Percentiles rank a stretch among this genome's conserved stretches.
Conservation (phyloP, 2,113 vertebrate species). For the Halichoeres trimaculatus region DNA sequence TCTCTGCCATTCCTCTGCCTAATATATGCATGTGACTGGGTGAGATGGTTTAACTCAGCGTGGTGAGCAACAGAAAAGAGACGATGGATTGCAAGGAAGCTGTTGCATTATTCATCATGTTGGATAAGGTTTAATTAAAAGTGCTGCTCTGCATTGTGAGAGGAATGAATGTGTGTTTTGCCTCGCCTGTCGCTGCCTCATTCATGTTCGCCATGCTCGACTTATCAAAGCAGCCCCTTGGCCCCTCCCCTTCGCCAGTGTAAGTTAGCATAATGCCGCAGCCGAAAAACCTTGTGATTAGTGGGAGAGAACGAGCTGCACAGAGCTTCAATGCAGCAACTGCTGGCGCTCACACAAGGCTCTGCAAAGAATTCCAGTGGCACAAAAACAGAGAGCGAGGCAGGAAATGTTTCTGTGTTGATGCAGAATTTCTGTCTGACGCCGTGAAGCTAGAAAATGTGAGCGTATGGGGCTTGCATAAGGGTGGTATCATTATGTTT, state of each 20-base stretch:
- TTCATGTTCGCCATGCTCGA: conserved; percentile 92
- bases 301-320: conserved; percentile 39
- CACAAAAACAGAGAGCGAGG: conserved; percentile 21
- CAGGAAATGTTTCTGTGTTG: conserved; percentile 34
- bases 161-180: conserved; percentile 95
- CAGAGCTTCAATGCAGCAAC: conserved; percentile 43
- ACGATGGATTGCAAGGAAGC: conserved; percentile 84
- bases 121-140: conserved; percentile 99
- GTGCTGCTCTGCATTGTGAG: conserved; percentile 91
- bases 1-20: conserved; percentile 55
- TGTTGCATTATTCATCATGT: conserved; percentile 93
- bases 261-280: conserved; percentile 89
- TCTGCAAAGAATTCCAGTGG: conserved; percentile 45
- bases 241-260: conserved; percentile 67
- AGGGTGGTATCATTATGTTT: neutral
- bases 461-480: conserved; percentile 4
- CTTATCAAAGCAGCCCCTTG: conserved; percentile 90
- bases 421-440: neutral
- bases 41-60: conserved; percentile 67
- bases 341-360: conserved; percentile 22
- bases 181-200: conserved; percentile 92
- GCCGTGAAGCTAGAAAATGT: neutral
- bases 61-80: conserved; percentile 88
- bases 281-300: conserved; percentile 77
- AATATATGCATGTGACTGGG: conserved; percentile 76